Evolutionary conservation across 2,888 invertebrate genomes (phyloP).

Genomic region (Lasius platythorax): DNA sequence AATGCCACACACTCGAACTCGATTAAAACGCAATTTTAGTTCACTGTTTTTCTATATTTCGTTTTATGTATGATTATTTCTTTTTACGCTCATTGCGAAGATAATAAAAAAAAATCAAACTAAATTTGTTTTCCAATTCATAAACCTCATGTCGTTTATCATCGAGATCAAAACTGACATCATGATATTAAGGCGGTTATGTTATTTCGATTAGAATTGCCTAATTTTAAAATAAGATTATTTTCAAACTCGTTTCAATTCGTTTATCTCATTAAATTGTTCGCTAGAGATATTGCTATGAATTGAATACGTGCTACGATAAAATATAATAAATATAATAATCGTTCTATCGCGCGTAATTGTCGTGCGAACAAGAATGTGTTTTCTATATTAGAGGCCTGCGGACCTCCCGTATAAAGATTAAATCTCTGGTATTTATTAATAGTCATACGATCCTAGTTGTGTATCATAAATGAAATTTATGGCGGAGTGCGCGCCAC

Average conservation of each 20-base stretch:
- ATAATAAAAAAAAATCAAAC: not conserved
- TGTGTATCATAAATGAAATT: slow-evolving; percentile 44
- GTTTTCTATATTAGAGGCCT: slow-evolving; percentile 22
- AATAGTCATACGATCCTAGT: slow-evolving; percentile 45
- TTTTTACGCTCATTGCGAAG: not conserved
- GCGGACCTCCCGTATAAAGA: slow-evolving; percentile 42
- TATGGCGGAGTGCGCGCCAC: not conserved
- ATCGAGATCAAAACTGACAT: slow-evolving; percentile 31
- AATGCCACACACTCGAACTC: not conserved
- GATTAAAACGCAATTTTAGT: not conserved
- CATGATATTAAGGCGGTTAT: not conserved
- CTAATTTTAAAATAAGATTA: not conserved
- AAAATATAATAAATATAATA: not conserved
- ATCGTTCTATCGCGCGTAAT: slow-evolving; percentile 22
- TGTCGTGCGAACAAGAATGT: slow-evolving; percentile 51
- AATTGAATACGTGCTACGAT: not conserved
- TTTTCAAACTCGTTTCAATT: not conserved
- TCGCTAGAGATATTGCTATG: not conserved
- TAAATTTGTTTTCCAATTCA: slow-evolving; percentile 16
- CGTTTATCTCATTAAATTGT: not conserved
- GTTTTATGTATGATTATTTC: not conserved
- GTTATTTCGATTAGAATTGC: slow-evolving; percentile 4
- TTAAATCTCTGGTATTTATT: slow-evolving; percentile 58
- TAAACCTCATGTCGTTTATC: slow-evolving; percentile 30
- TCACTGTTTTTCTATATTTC: not conserved